Base-by-base conservation (phyloP, 2,888 invertebrate species). In the Noctua fimbriata region DNA sequence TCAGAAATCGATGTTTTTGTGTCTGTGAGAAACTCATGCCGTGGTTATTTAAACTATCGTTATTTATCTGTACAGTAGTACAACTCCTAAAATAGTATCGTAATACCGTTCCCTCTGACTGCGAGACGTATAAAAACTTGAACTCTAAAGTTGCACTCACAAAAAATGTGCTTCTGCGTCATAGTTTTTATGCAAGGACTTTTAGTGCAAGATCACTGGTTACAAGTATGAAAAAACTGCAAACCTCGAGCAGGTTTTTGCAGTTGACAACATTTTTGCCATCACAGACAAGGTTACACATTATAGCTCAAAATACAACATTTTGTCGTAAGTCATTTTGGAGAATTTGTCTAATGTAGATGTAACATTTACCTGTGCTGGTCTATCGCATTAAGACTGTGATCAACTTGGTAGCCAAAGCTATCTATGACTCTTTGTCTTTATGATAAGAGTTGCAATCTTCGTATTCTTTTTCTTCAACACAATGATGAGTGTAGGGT, bases 101-200 rank as follows among this genome's bases (percentile, higher is more conserved):
- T 49, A 16, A 65, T 47, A 80, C 66, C 73, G 65, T 71, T 44
- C 32, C 16, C 3, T 44, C 65, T 75, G 49, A 77, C 14, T 58
- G 69, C 72, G 69, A 85, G 76, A 86, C 83, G 24, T 49, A 75
- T 69, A 85, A 85, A 85, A 85, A 67, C 66, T 16, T 28, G 36
- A 47, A 65, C 41, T 83, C 58, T 5, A 32, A 55, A 65, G 49
- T 69, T 12, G 14, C 2, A n/a, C 9, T n/a, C 24, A 60, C 85
- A 85, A 85, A 82, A 85, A 85, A 77, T 63, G 60, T 60, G 74
- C 74, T 72, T 69, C 71, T 85, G 76, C 85, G 76, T 21, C 47
- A 36, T 65, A 72, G 76, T 85, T 74, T 80, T 76, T 80, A 52
- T 58, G 28, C 41, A 32, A 52, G 44, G 47, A 44, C 47, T 78